Percentiles rank a stretch among this genome's conserved stretches.
Conservation (phyloP, 2,797 vertebrate genomes). For the Ficedula albicollis region DNA sequence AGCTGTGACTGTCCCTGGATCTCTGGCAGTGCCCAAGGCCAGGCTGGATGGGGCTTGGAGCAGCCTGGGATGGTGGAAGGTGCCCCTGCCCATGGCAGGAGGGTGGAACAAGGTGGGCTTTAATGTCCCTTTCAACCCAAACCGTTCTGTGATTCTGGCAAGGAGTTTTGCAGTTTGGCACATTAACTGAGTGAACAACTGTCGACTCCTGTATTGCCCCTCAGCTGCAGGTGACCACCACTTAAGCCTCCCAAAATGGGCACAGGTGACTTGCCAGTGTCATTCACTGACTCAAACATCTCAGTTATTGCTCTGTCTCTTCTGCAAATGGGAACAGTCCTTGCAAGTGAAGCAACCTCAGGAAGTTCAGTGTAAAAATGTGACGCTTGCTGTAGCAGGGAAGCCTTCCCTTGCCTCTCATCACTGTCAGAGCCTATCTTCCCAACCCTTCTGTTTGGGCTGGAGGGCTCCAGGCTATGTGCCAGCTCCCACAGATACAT, state of each 20-base stretch:
- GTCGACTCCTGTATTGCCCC: neutral
- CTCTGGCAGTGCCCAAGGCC: neutral
- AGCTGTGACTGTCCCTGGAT: neutral
- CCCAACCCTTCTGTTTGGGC: neutral
- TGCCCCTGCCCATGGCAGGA: neutral
- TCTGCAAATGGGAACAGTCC: neutral
- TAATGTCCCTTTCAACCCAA: neutral
- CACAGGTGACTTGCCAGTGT: too few relatives aligned
- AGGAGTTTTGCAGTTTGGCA: neutral
- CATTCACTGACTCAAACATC: rapidly evolving
- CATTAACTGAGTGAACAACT: rapidly evolving
- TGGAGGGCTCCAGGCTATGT: rapidly evolving
- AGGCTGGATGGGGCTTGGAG: rapidly evolving
- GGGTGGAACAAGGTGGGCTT: neutral
- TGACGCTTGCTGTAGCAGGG: neutral
- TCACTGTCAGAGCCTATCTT: neutral
- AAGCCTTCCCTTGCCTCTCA: neutral
- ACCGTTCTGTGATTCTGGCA: neutral
- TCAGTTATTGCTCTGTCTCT: rapidly evolving
- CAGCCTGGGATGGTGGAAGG: rapidly evolving
- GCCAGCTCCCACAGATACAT: neutral
- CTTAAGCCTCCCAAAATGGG: neutral
- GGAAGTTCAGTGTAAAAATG: neutral
- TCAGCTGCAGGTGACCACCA: neutral
- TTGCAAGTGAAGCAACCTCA: neutral